phyloP scores from a whole-genome alignment of 2,113 vertebrate species.

The Percina caprodes region DNA sequence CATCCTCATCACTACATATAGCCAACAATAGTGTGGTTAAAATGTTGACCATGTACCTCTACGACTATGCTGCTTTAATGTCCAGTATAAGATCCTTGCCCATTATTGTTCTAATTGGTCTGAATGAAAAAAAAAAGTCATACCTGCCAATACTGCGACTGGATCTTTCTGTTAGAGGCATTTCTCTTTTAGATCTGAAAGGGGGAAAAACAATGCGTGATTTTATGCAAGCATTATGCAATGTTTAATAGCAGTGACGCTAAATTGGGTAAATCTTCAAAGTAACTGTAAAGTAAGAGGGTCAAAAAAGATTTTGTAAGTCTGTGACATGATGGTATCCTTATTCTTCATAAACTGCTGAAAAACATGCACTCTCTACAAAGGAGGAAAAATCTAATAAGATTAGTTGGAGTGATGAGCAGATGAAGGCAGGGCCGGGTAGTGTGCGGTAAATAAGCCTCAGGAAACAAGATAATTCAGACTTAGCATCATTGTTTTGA shows the following conservation, averaged over 20 bases:
- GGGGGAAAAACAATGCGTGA: background rate
- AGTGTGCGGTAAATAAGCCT: background rate
- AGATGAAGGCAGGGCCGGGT: background rate
- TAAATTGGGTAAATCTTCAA: background rate
- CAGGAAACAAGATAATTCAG: conserved; percentile 2
- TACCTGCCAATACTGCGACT: conserved; percentile 86
- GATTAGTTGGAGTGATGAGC: background rate
- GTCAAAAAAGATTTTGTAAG: background rate
- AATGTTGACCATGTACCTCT: conserved; percentile 35
- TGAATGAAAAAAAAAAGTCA: background rate
- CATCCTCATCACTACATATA: conserved; percentile 17
- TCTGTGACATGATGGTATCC: background rate
- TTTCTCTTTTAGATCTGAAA: conserved; percentile 80
- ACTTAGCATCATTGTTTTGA: background rate
- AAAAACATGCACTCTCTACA: background rate
- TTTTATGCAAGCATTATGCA: background rate
- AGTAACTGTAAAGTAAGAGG: background rate
- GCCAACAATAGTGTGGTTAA: conserved; percentile 61
- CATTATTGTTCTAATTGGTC: conserved; percentile 11
- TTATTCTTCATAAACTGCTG: background rate
- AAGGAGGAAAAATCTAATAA: background rate
- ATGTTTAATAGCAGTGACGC: background rate
- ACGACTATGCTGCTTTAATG: conserved; percentile 39
- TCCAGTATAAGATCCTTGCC: conserved; percentile 8
- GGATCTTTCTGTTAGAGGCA: conserved; percentile 44